These are phyloP conservation scores for Nanorana parkeri DNA, from an alignment of 2,113 vertebrate genomes.

Conservation along the genomic window DNA sequence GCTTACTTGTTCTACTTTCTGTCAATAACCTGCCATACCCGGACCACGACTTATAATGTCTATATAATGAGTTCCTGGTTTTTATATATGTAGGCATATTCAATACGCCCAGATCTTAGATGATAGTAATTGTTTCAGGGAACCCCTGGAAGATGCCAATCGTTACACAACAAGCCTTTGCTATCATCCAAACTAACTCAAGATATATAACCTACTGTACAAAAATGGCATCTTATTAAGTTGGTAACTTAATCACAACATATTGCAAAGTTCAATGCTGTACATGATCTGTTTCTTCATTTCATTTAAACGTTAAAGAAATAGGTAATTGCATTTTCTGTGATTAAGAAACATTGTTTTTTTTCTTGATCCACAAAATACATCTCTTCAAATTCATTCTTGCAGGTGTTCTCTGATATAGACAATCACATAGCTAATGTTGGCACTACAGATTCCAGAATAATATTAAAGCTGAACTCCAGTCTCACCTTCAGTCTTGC, in stretches of 20 bases:
- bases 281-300: background rate
- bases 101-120: conserved; percentile 21
- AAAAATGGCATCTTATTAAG: conserved; percentile 12
- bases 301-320: background rate
- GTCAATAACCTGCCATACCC: conserved; percentile 6
- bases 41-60: conserved; percentile 8
- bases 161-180: background rate
- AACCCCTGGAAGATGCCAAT: conserved; percentile 13
- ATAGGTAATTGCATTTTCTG: conserved; percentile 10
- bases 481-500: too few relatives aligned
- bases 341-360: conserved; percentile 4
- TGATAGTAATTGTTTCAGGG: background rate
- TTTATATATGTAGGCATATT: conserved; percentile 30
- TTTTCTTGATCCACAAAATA: background rate
- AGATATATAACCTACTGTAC: conserved; percentile 13
- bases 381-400: background rate
- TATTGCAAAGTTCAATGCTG: background rate
- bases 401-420: background rate
- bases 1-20: conserved; percentile 3
- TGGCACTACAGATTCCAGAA: too few relatives aligned
- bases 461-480: too few relatives aligned
- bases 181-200: conserved; percentile 5
- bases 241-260: background rate
- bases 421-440: background rate
- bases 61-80: conserved; percentile 29